A percentile compares a stretch with the other conserved stretches of the same genome.
Conservation (phyloP, 2,888 invertebrate species). For the Mythimna vitellina region DNA sequence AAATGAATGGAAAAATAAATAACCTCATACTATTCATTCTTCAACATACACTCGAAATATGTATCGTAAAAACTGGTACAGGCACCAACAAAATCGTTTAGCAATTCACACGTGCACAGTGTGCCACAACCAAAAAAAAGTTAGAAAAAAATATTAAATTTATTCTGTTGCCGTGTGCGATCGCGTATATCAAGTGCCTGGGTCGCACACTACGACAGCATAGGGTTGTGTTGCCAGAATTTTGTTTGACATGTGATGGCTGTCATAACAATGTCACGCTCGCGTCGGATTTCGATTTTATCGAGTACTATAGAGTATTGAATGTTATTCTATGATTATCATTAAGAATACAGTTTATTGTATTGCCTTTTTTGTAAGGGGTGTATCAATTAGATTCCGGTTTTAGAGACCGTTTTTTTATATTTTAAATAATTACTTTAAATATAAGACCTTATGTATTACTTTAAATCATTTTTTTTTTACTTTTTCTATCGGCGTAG, state of each 20-base stretch:
- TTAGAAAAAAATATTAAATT: conserved; percentile 59
- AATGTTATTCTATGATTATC: conserved; percentile 57
- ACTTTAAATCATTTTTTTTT: too few species aligned
- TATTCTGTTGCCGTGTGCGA: conserved; percentile 57
- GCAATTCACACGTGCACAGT: conserved; percentile 58
- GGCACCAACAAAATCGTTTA: conserved; percentile 48
- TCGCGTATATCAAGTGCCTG: conserved; percentile 57
- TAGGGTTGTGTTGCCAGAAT: conserved; percentile 62
- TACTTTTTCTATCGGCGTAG: fast-evolving
- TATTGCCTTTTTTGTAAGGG: conserved; percentile 22
- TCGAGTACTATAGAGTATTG: conserved; percentile 52
- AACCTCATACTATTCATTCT: conserved; percentile 26
- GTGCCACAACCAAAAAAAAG: conserved; percentile 49
- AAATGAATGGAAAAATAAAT: conserved; percentile 24
- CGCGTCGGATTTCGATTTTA: conserved; percentile 64
- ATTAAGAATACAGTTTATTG: conserved; percentile 41
- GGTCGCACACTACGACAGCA: conserved; percentile 50
- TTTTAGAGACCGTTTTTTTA: background rate
- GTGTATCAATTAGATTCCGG: conserved; percentile 32
- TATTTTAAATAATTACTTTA: background rate
- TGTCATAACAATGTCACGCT: conserved; percentile 64
- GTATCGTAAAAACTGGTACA: conserved; percentile 37
- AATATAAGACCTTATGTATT: background rate
- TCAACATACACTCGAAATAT: conserved; percentile 35
- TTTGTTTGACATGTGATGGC: conserved; percentile 58